phyloP scores from a whole-genome alignment of 2,888 invertebrate genomes.

The Melinaea menophilus region DNA sequence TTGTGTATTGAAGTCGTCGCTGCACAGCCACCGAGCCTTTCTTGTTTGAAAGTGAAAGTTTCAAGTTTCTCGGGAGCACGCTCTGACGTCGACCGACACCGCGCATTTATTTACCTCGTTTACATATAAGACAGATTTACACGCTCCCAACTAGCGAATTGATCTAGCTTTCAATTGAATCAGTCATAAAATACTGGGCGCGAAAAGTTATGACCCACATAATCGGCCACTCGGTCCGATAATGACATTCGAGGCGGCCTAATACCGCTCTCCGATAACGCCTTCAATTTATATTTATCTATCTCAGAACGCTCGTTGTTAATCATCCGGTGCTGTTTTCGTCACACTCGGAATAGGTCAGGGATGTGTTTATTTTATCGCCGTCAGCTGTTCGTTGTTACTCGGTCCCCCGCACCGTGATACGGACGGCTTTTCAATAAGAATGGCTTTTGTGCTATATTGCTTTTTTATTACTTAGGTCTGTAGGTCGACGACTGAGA shows the following conservation, averaged over 20 bases:
- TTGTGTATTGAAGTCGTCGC: slow-evolving; percentile 52
- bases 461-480: slow-evolving; percentile 32
- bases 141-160: slow-evolving; percentile 4
- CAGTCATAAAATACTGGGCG: too few relatives aligned
- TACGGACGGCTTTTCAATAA: slow-evolving; percentile 29
- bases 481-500: slow-evolving; percentile 21
- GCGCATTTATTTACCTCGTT: slow-evolving; percentile 43
- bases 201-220: slow-evolving; percentile 6
- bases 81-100: slow-evolving; percentile 49
- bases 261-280: slow-evolving; percentile 31
- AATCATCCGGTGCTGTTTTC: slow-evolving; percentile 46
- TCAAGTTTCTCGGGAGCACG: slow-evolving; percentile 59
- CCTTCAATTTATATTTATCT: slow-evolving; percentile 43
- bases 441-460: slow-evolving; percentile 32
- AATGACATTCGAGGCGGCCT: slow-evolving; percentile 26
- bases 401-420: slow-evolving; percentile 37
- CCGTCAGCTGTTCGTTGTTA: slow-evolving; percentile 45
- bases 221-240: slow-evolving; percentile 16
- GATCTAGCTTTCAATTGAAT: too few relatives aligned
- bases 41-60: slow-evolving; percentile 70
- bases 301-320: slow-evolving; percentile 40
- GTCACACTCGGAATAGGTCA: slow-evolving; percentile 51
- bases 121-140: slow-evolving; percentile 29
- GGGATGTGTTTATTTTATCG: slow-evolving; percentile 52
- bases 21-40: slow-evolving; percentile 57